A percentile compares a stretch with the other conserved stretches of the same genome.
Evolutionary conservation across 2,888 invertebrate species (phyloP).

Genomic region (Emesis furor): DNA sequence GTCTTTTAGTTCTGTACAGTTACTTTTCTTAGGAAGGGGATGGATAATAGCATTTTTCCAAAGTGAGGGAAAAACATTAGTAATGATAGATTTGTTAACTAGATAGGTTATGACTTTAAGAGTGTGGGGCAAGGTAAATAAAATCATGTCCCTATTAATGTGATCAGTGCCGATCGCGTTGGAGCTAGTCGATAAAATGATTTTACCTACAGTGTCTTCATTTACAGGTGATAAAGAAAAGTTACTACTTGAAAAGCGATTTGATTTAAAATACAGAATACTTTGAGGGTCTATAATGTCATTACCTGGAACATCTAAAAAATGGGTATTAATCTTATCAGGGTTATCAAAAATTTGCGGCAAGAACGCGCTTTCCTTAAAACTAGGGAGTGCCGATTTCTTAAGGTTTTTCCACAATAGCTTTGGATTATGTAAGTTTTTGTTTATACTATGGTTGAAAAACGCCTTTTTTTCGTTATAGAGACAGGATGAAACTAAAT

Average conservation of each 20-base stretch:
- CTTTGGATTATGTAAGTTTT: background rate
- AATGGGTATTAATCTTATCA: slow-evolving; percentile 8
- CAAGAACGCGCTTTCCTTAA: background rate
- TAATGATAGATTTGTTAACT: slow-evolving; percentile 10
- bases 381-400: background rate
- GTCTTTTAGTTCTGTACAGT: background rate
- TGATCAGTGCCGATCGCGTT: slow-evolving; percentile 8
- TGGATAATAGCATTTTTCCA: slow-evolving; percentile 13
- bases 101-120: slow-evolving; percentile 9
- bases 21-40: background rate
- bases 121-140: slow-evolving; percentile 8
- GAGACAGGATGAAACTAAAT: background rate
- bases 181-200: background rate
- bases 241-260: background rate
- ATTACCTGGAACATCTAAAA: background rate
- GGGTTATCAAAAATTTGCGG: background rate
- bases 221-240: background rate
- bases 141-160: slow-evolving; percentile 22
- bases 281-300: background rate
- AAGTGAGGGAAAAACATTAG: slow-evolving; percentile 2
- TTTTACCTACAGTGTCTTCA: background rate
- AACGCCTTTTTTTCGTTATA: slow-evolving; percentile 1
- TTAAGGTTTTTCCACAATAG: background rate
- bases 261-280: background rate
- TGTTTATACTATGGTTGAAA: background rate